These are phyloP conservation scores for Babyrousa celebensis DNA, from an alignment of 2,797 vertebrate genomes.

Conservation along the genomic window DNA sequence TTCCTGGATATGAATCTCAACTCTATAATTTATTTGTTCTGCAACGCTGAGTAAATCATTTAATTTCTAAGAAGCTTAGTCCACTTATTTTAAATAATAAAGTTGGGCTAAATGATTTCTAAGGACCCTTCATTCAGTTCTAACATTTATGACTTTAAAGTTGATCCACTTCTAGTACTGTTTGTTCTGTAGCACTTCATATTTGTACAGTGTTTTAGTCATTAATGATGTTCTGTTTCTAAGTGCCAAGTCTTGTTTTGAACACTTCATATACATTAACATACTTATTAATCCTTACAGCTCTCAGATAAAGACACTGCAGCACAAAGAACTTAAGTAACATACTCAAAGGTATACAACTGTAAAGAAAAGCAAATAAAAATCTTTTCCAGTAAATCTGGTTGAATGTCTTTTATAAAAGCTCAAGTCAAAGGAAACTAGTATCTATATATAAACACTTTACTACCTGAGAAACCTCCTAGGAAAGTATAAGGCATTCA, in stretches of 20 bases:
- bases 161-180: neutral
- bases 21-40: slow-evolving; percentile 45
- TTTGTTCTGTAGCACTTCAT: neutral
- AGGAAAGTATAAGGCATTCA: slow-evolving; percentile 27
- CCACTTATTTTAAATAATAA: slow-evolving; percentile 48
- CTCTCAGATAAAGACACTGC: neutral
- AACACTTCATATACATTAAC: neutral
- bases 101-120: slow-evolving; percentile 16
- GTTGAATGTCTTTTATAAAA: slow-evolving; percentile 53
- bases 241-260: neutral
- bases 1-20: neutral
- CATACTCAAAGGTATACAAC: neutral
- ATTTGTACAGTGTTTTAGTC: neutral
- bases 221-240: slow-evolving; percentile 9
- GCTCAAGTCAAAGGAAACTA: slow-evolving; percentile 48
- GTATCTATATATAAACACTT: slow-evolving; percentile 2
- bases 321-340: neutral
- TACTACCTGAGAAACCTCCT: slow-evolving; percentile 8
- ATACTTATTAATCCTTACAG: neutral
- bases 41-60: slow-evolving; percentile 20
- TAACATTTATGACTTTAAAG: slow-evolving; percentile 28
- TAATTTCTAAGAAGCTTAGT: slow-evolving; percentile 31
- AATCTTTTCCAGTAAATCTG: slow-evolving; percentile 11
- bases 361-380: neutral
- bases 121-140: slow-evolving; percentile 32